A percentile compares a stretch with the other conserved stretches of the same genome.
phyloP scores from a whole-genome alignment of 2,888 invertebrate genomes.

The Reticulitermes lucifugus region DNA sequence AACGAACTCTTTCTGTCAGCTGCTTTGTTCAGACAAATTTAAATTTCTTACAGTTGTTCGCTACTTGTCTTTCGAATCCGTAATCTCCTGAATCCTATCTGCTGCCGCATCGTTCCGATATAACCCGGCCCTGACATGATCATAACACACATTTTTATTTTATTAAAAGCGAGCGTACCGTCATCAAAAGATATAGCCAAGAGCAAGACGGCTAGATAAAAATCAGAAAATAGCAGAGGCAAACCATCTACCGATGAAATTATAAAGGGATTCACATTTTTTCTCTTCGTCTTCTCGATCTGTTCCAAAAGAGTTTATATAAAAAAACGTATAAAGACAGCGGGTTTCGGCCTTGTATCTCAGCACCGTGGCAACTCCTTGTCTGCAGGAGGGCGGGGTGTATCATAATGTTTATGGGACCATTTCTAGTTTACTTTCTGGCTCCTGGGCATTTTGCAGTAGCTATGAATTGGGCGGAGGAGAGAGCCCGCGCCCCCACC shows the following conservation, averaged over 20 bases:
- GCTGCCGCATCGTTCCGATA: not conserved
- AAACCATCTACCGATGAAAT: slow-evolving; percentile 45
- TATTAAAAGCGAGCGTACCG: slow-evolving; percentile 38
- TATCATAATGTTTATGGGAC: slow-evolving; percentile 47
- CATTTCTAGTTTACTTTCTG: slow-evolving; percentile 36
- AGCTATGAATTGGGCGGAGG: slow-evolving; percentile 44
- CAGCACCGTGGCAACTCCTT: not conserved
- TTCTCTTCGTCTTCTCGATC: slow-evolving; percentile 11
- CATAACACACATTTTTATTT: slow-evolving; percentile 38
- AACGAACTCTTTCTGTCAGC: not conserved
- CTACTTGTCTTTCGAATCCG: not conserved
- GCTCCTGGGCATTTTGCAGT: slow-evolving; percentile 48
- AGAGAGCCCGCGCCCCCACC: slow-evolving; percentile 47
- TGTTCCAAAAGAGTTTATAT: slow-evolving; percentile 40
- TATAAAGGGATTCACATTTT: slow-evolving; percentile 41
- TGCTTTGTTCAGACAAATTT: not conserved
- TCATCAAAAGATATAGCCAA: slow-evolving; percentile 34
- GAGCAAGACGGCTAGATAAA: slow-evolving; percentile 41
- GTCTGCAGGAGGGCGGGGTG: slow-evolving; percentile 33
- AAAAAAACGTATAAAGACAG: slow-evolving; percentile 39
- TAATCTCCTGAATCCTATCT: not conserved
- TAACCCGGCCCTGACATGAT: not conserved
- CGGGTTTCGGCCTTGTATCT: slow-evolving; percentile 14
- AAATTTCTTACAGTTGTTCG: not conserved
- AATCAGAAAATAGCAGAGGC: slow-evolving; percentile 48